These are phyloP conservation scores for Mylabris sibirica DNA, from an alignment of 2,888 invertebrate genomes.

Conservation along the genomic window DNA sequence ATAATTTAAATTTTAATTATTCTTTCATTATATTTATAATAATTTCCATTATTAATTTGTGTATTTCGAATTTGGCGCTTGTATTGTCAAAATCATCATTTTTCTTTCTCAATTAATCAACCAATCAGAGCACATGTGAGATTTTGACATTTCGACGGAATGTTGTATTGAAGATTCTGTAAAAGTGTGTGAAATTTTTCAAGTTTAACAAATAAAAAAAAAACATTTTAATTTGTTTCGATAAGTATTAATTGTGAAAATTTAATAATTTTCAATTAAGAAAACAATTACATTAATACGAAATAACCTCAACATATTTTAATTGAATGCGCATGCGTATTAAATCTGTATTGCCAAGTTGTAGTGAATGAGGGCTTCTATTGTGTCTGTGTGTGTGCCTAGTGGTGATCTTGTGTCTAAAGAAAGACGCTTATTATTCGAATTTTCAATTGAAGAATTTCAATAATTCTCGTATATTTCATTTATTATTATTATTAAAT, in stretches of 20 bases:
- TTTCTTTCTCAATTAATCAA: too few relatives aligned
- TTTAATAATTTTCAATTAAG: neutral
- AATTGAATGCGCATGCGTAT: constrained; percentile 24
- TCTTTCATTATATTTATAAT: too few relatives aligned
- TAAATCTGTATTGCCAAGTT: constrained; percentile 12
- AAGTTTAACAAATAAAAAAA: neutral
- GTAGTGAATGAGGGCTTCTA: constrained; percentile 46
- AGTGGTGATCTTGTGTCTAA: constrained; percentile 15
- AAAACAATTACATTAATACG: neutral
- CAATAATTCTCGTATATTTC: constrained; percentile 22
- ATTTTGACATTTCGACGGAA: neutral
- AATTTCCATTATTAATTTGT: too few relatives aligned
- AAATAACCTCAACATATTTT: neutral
- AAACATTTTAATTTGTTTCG: neutral
- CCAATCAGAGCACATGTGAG: neutral
- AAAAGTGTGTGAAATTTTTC: neutral
- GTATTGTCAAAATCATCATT: too few relatives aligned
- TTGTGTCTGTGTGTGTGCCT: constrained; percentile 25
- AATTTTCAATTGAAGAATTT: constrained; percentile 42
- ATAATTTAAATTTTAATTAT: too few relatives aligned
- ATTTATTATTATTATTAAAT: neutral
- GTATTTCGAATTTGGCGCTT: too few relatives aligned
- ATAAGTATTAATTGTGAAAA: neutral
- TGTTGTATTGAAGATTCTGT: neutral
- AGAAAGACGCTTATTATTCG: constrained; percentile 48